Percentiles rank a stretch among this genome's conserved stretches.
phyloP scores from a whole-genome alignment of 1,140 invertebrate genomes.

The Bombus waltoni region DNA sequence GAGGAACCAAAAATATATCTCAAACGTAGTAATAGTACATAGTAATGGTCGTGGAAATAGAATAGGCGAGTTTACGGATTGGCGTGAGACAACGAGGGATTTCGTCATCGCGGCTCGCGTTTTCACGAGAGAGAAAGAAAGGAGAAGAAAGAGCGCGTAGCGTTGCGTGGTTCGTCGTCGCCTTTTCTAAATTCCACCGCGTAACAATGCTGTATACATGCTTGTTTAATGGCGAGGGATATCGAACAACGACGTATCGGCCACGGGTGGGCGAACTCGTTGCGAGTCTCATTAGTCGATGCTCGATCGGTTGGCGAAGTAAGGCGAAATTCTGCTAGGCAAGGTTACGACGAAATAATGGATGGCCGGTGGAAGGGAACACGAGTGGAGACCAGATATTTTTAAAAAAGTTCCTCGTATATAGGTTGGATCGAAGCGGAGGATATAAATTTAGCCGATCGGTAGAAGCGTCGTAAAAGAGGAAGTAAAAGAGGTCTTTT shows the following conservation, averaged over 20 bases:
- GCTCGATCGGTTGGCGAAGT: slow-evolving; percentile 7
- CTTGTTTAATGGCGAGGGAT: neutral
- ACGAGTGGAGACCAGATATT: neutral
- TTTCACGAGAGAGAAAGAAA: slow-evolving; percentile 38
- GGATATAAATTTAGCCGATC: neutral
- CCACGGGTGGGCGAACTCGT: slow-evolving; percentile 52
- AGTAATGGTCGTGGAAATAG: slow-evolving; percentile 62
- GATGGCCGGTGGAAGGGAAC: slow-evolving; percentile 4
- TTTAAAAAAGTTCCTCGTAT: neutral
- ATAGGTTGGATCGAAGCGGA: too few relatives aligned
- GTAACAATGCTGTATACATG: neutral
- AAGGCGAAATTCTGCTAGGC: slow-evolving; percentile 15
- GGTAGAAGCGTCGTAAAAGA: too few relatives aligned
- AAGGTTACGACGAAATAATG: slow-evolving; percentile 11
- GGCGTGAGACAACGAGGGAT: slow-evolving; percentile 57
- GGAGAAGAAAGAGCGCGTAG: neutral
- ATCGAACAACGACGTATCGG: slow-evolving; percentile 14
- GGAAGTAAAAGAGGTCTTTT: too few relatives aligned
- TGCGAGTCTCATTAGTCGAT: slow-evolving; percentile 56
- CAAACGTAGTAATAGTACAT: slow-evolving; percentile 55
- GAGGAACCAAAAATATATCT: slow-evolving; percentile 56
- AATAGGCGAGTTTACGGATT: slow-evolving; percentile 55
- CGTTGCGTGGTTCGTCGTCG: neutral
- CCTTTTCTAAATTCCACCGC: slow-evolving; percentile 15
- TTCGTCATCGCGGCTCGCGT: slow-evolving; percentile 47